Base-by-base conservation (phyloP, 53 echinoderm and acorn worm genomes). In the Echinarachnius parma region DNA sequence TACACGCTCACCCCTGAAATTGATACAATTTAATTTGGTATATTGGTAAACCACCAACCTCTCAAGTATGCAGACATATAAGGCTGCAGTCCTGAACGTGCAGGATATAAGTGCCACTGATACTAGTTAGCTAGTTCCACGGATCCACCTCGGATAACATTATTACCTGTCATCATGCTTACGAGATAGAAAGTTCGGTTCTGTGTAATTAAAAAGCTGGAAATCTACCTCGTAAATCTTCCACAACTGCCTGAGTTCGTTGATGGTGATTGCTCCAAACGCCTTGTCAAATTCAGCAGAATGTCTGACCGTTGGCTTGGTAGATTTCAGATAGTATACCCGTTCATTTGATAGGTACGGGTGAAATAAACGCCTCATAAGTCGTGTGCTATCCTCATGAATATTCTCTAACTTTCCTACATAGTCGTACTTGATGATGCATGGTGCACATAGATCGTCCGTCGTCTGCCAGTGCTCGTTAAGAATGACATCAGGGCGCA, bases 381-480 rank as follows among this genome's bases (percentile, higher is more conserved):
- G 16, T 33, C 70, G 52, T 1, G 70, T 21, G 53, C 31, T 53
- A 36, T 69, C 70, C 53, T 69, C 70, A 2, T 16, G 53, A 7
- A 53, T 53, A 8, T 52, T 69, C 15, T 69, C 70, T 53, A 69
- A 25, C 53, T 69, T 69, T 25, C 70, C 70, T 32, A 69, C 53
- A 53, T 69, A 69, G 35, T 69, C 53, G 25, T 69, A 69, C 4
- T 9, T 33, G 70, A 69, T 69, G 18, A 33, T 31, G 23, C 70
- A 69, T 5, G 70, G 70, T 11, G 70, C 70, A 34, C 70, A 69
- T 11, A 69, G 53, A 27, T 52, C 16, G 70, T 53, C 19, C 27
- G 53, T 53, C 5, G 70, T 33, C 26, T 69, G 70, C 70, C 70
- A 69, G 36, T 69, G 70, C 16, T 69, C 70, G 53, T 69, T 69